phyloP scores from a whole-genome alignment of 1,140 invertebrate species.

The Eumeta japonica region DNA sequence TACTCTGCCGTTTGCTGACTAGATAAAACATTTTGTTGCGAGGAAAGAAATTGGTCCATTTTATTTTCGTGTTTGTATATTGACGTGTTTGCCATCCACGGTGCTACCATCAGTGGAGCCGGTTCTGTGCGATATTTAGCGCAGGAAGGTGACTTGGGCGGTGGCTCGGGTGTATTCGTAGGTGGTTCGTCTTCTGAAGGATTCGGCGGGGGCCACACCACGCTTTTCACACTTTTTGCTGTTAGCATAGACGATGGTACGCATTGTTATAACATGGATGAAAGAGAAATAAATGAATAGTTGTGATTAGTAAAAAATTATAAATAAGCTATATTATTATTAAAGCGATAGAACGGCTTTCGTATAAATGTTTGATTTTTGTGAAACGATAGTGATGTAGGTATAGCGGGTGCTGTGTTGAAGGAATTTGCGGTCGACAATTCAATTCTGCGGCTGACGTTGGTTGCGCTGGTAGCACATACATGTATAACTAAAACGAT shows the following conservation, averaged over 20 bases:
- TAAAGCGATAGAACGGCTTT: no score
- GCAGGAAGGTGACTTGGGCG: no score
- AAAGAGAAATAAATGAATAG: slow-evolving; percentile 39
- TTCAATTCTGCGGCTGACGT: slow-evolving; percentile 27
- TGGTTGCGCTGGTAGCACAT: slow-evolving; percentile 32
- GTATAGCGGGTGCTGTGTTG: slow-evolving; percentile 16
- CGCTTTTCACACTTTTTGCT: slow-evolving; percentile 59
- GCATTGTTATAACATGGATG: slow-evolving; percentile 22
- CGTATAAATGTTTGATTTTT: no score
- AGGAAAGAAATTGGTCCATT: slow-evolving; percentile 15
- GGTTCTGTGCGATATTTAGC: slow-evolving; percentile 15
- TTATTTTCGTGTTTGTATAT: slow-evolving; percentile 3
- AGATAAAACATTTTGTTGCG: slow-evolving; percentile 21
- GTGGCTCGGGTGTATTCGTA: no score
- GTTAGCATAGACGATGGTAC: slow-evolving; percentile 28
- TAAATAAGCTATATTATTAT: slow-evolving; percentile 5
- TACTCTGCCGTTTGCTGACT: slow-evolving; percentile 26
- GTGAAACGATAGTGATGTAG: slow-evolving; percentile 4
- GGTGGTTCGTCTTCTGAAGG: slow-evolving; percentile 45
- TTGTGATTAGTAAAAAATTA: not conserved
- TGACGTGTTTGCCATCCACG: not conserved
- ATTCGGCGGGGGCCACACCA: slow-evolving; percentile 64
- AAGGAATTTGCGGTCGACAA: slow-evolving; percentile 21
- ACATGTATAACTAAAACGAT: slow-evolving; percentile 18
- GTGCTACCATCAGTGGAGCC: not conserved